Base-by-base conservation (phyloP, 2,113 vertebrate species). In the Fregata magnificens region DNA sequence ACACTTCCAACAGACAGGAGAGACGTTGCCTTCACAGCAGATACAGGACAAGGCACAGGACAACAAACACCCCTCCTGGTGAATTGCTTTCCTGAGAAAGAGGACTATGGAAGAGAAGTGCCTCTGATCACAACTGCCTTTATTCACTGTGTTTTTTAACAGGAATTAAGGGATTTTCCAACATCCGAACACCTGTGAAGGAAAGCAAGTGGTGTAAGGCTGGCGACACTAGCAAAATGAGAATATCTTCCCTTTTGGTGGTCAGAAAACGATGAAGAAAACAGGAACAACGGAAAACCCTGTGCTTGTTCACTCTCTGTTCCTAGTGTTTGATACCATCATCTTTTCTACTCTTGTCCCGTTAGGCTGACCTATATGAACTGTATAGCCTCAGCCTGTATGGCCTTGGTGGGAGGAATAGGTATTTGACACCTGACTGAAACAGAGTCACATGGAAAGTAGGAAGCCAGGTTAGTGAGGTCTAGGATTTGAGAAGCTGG, bases 161-260 rank as follows among this genome's bases (percentile, higher is more conserved):
- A 66, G 12, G 14, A 86, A 42, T 58, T 50, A 31, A n/a, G 21
- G 7, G 15, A 10, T 40, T 88, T 93, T 32, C 22, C 45, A 59
- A 31, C 7, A 24, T 80, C 9, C 5, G 8, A 49, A 63, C 10
- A 50, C 0, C 0, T 40, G 29, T 26, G 42, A 79, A 71, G 10
- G 11, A 12, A 92, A 85, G 29, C 5, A 52, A 71, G 15, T 21
- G 22, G 32, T 69, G 7, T 22, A 91, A 84, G 12, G 17, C 10
- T 73, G 20, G 2, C 61, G 28, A 47, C 17, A 44, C 13, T 16
- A 55, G 17, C 5, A 67, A 80, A 89, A 58, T 25, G 20, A 17
- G 66, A 76, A 56, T 7, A 28, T 13, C 32, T 82, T 94, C 31
- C 20, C 5, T 70, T 78, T 69, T 38, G 5, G 4, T 66, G 10